phyloP scores from a whole-genome alignment of 1,140 invertebrate species.

The Polypedilum pembai region DNA sequence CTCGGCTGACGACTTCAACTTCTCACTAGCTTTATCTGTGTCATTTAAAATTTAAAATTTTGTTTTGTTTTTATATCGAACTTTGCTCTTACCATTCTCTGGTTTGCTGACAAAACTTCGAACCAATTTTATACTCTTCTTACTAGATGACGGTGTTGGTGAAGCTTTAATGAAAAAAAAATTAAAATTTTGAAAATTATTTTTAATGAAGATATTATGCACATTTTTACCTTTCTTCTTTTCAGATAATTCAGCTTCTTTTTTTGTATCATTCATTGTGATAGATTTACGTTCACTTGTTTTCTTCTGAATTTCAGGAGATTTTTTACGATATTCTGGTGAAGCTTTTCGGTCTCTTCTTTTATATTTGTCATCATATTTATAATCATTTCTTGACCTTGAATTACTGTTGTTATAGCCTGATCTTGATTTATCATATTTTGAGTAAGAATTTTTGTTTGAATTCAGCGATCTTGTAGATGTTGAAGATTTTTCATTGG shows the following conservation, averaged over 20 bases:
- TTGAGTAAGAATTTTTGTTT: background rate
- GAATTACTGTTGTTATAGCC: background rate
- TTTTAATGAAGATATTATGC: background rate
- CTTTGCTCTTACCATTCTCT: background rate
- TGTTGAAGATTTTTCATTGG: background rate
- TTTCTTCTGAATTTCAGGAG: background rate
- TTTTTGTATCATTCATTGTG: background rate
- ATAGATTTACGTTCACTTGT: background rate
- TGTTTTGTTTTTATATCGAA: background rate
- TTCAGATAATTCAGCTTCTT: background rate
- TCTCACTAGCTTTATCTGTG: background rate
- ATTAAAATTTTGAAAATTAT: background rate
- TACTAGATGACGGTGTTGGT: background rate
- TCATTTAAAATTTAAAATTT: background rate
- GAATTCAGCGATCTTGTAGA: background rate
- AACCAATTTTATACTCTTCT: background rate
- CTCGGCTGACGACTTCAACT: background rate
- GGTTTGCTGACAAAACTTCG: background rate
- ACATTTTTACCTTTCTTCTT: background rate
- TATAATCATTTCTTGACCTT: background rate
- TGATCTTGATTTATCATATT: background rate
- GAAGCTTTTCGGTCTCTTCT: background rate
- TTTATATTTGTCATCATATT: background rate
- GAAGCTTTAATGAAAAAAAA: background rate
- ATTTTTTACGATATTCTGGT: background rate